Conservation (phyloP, 2,113 vertebrate genomes). For the Odontophorus gujanensis region DNA sequence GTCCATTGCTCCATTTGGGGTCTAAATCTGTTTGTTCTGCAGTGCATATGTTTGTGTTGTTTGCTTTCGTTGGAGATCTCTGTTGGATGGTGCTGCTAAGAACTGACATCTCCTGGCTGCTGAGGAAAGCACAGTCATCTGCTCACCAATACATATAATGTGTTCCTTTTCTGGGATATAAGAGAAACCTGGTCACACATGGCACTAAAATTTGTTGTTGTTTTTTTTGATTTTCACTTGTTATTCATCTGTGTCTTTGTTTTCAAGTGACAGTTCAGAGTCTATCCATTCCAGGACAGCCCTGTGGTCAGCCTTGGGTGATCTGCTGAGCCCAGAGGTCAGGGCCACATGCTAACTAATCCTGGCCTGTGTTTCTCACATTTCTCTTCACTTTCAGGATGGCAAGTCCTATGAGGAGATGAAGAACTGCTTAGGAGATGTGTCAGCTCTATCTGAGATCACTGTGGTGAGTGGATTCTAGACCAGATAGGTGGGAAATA, state of each 20-base stretch:
- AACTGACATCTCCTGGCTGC: slow-evolving; percentile 70
- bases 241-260: not conserved
- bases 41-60: slow-evolving; percentile 34
- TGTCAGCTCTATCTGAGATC: slow-evolving; percentile 80
- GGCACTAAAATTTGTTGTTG: not conserved
- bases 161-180: not conserved
- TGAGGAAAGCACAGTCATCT: slow-evolving; percentile 39
- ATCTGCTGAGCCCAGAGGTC: not conserved
- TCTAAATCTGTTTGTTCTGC: slow-evolving; percentile 45
- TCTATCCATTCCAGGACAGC: not conserved
- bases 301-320: not conserved
- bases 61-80: slow-evolving; percentile 20
- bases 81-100: slow-evolving; percentile 18
- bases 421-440: slow-evolving; percentile 80
- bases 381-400: slow-evolving; percentile 74
- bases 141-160: not conserved
- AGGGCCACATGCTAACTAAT: not conserved
- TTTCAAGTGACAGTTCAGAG: not conserved
- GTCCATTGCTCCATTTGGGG: slow-evolving; percentile 44
- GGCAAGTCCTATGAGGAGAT: slow-evolving; percentile 85
- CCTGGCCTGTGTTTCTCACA: not conserved
- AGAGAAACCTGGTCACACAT: not conserved
- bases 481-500: not conserved
- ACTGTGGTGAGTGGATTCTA: slow-evolving; percentile 83
- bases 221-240: not conserved